Conservation (phyloP, 1,140 invertebrate genomes). For the Lepidostoma basale region DNA sequence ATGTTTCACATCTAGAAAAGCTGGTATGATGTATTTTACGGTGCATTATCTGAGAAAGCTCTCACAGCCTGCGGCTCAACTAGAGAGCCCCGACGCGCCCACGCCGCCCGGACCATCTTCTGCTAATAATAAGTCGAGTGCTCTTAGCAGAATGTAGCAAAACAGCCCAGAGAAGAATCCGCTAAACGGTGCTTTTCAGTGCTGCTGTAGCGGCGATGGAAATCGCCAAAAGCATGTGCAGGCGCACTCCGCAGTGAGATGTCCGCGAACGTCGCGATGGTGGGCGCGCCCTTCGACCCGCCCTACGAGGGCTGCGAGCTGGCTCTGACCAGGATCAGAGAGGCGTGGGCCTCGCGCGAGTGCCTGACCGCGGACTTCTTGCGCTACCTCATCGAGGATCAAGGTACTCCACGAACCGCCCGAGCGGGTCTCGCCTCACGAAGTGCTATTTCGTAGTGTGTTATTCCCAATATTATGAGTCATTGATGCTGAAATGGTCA, state of each 20-base stretch:
- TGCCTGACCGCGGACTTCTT: slow-evolving; percentile 58
- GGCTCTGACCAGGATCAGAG: slow-evolving; percentile 51
- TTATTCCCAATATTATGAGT: too few relatives aligned
- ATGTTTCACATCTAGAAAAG: too few relatives aligned
- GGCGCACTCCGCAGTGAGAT: neutral
- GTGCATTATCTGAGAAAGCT: neutral
- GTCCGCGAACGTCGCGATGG: neutral
- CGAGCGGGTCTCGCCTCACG: too few relatives aligned
- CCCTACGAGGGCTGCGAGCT: slow-evolving; percentile 30
- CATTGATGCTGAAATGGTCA: too few relatives aligned
- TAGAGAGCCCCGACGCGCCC: neutral
- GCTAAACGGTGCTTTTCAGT: slow-evolving; percentile 11
- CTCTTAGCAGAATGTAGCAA: neutral
- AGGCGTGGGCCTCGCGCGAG: slow-evolving; percentile 50
- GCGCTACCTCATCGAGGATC: slow-evolving; percentile 58
- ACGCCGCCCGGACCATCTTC: neutral
- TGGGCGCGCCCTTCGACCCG: neutral
- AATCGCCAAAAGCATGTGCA: slow-evolving; percentile 1
- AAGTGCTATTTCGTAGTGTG: too few relatives aligned
- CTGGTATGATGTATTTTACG: too few relatives aligned
- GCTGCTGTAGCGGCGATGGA: slow-evolving; percentile 5
- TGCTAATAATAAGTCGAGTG: slow-evolving; percentile 6
- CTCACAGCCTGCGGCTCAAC: neutral
- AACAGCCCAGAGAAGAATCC: neutral
- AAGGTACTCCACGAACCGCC: too few relatives aligned